phyloP scores from a whole-genome alignment of 2,888 invertebrate genomes.

The Megastigmus dorsalis region DNA sequence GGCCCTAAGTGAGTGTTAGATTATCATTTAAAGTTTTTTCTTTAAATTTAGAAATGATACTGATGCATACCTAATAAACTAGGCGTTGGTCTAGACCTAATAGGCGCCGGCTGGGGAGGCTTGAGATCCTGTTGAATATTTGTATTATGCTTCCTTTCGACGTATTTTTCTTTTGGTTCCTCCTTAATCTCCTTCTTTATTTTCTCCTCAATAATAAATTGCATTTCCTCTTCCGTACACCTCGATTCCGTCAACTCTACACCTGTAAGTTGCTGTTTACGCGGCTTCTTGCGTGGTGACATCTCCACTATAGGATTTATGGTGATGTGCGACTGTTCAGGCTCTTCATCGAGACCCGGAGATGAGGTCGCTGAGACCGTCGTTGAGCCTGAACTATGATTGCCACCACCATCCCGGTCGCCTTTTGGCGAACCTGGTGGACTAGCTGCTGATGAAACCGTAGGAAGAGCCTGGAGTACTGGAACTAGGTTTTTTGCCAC shows the following conservation, averaged over 20 bases:
- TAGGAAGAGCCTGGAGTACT: conserved; percentile 67
- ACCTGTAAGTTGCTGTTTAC: conserved; percentile 85
- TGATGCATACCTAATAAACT: conserved; percentile 65
- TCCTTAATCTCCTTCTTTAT: conserved; percentile 74
- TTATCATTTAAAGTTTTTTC: background rate
- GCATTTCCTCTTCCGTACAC: conserved; percentile 76
- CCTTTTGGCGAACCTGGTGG: conserved; percentile 70
- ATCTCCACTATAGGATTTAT: conserved; percentile 77
- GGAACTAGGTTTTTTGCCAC: conserved; percentile 71
- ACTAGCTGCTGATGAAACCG: conserved; percentile 65
- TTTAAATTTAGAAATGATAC: background rate
- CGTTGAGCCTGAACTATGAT: conserved; percentile 83
- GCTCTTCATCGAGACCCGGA: conserved; percentile 81
- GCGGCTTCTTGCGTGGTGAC: conserved; percentile 92
- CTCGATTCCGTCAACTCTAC: conserved; percentile 70
- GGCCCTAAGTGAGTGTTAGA: too few species aligned
- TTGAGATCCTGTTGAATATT: conserved; percentile 58
- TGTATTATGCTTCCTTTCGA: conserved; percentile 62
- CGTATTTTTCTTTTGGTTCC: conserved; percentile 72
- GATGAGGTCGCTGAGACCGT: conserved; percentile 92
- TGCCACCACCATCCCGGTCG: conserved; percentile 71
- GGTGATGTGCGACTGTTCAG: conserved; percentile 74
- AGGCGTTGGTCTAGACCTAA: conserved; percentile 66
- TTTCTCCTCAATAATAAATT: conserved; percentile 78
- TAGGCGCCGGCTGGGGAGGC: conserved; percentile 58